Conservation (phyloP, 2,888 invertebrate species). For the Amiota minor region DNA sequence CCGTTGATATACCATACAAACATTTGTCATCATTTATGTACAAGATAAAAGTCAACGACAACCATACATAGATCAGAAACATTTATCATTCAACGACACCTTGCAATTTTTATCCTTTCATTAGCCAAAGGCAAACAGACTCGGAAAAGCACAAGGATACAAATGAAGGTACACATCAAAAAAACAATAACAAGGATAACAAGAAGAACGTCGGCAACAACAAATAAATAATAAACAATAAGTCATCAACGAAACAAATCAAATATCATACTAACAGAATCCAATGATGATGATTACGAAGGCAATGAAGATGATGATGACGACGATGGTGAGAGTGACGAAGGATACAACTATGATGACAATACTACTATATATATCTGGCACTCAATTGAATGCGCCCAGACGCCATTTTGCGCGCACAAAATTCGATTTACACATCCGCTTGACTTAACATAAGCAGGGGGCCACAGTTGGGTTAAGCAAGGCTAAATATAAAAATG, state of each 20-base stretch:
- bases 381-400: conserved; percentile 49
- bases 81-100: conserved; percentile 19
- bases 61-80: conserved; percentile 18
- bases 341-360: too few species aligned
- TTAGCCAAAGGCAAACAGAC: conserved; percentile 35
- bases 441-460: conserved; percentile 38
- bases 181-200: neutral
- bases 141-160: neutral
- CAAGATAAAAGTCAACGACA: conserved; percentile 14
- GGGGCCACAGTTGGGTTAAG: neutral
- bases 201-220: neutral
- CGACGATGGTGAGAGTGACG: neutral
- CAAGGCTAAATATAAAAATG: neutral
- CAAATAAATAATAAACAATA: conserved; percentile 4
- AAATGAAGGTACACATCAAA: neutral
- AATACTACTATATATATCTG: conserved; percentile 16
- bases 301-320: neutral
- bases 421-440: conserved; percentile 61
- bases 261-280: conserved; percentile 42
- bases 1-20: neutral
- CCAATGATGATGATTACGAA: conserved; percentile 3
- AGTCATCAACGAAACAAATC: conserved; percentile 40
- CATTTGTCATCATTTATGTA: conserved; percentile 29
- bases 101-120: conserved; percentile 53
- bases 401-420: conserved; percentile 35